These are phyloP conservation scores for Drosophila paulistorum DNA, from an alignment of 1,140 invertebrate species.

Conservation along the genomic window DNA sequence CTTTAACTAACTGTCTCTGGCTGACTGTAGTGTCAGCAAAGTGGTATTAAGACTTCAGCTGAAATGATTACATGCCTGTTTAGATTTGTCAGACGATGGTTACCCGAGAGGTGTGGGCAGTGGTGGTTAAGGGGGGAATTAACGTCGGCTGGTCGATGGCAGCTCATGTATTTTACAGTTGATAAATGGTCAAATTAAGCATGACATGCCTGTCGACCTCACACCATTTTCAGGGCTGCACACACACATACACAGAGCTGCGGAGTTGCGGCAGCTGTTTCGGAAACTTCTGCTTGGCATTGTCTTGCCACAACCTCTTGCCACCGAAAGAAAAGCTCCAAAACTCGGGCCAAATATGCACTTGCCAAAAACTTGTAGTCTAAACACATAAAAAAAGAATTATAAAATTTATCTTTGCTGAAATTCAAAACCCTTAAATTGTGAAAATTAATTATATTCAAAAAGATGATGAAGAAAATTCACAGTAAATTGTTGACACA, in stretches of 20 bases:
- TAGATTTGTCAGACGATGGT: slow-evolving; percentile 70
- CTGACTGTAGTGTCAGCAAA: slow-evolving; percentile 60
- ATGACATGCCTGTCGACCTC: slow-evolving; percentile 45
- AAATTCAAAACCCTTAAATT: slow-evolving; percentile 24
- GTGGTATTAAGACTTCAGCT: slow-evolving; percentile 77
- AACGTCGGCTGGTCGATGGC: slow-evolving; percentile 29
- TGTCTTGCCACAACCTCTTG: slow-evolving; percentile 57
- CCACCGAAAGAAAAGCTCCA: slow-evolving; percentile 20
- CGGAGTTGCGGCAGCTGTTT: slow-evolving; percentile 51
- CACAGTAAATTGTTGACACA: neutral
- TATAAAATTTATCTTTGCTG: neutral
- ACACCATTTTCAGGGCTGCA: neutral
- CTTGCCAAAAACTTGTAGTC: slow-evolving; percentile 3
- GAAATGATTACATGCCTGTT: slow-evolving; percentile 81
- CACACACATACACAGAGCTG: no score
- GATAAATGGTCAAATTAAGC: slow-evolving; percentile 81
- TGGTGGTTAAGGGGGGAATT: slow-evolving; percentile 11
- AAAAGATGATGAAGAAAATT: neutral
- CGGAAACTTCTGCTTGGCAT: slow-evolving; percentile 44
- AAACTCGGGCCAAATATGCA: slow-evolving; percentile 13
- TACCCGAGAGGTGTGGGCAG: neutral
- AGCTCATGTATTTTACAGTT: slow-evolving; percentile 74
- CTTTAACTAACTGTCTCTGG: slow-evolving; percentile 70
- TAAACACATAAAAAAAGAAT: neutral
- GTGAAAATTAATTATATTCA: no score